phyloP scores from a whole-genome alignment of 2,797 vertebrate genomes.

The Percopsis omiscomaycus region DNA sequence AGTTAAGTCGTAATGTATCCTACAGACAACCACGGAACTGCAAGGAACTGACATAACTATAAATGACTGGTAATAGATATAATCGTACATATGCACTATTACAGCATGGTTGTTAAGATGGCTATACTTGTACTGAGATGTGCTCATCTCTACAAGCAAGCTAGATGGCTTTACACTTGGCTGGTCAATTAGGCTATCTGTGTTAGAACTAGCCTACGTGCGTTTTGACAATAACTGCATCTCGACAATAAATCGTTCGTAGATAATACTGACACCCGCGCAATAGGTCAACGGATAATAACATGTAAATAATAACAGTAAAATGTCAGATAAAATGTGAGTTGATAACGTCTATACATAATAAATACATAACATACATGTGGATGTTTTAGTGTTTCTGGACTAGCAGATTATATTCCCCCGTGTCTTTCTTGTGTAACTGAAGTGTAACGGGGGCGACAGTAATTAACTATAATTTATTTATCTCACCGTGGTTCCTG shows the following conservation, averaged over 20 bases:
- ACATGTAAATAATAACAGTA: no score
- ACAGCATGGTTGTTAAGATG: neutral
- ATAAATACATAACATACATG: neutral
- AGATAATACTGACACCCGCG: slow-evolving; percentile 3
- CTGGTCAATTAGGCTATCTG: slow-evolving; percentile 58
- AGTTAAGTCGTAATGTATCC: no score
- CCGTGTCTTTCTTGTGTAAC: no score
- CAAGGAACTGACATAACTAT: no score
- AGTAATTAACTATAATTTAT: slow-evolving; percentile 19
- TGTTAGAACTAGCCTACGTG: slow-evolving; percentile 32
- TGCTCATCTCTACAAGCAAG: slow-evolving; percentile 13
- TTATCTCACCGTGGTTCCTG: slow-evolving; percentile 79
- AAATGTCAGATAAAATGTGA: slow-evolving; percentile 19
- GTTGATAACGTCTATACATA: slow-evolving; percentile 48
- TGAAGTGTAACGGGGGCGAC: neutral
- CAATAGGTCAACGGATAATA: no score
- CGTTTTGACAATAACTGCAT: slow-evolving; percentile 38
- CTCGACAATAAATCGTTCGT: no score
- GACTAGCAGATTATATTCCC: no score
- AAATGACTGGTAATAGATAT: no score
- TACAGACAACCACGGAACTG: no score
- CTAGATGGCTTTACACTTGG: slow-evolving; percentile 48
- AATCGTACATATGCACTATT: no score
- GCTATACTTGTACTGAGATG: neutral
- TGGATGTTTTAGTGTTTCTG: neutral